Conservation (phyloP, 1,140 invertebrate species). For the Philaenus spumarius region DNA sequence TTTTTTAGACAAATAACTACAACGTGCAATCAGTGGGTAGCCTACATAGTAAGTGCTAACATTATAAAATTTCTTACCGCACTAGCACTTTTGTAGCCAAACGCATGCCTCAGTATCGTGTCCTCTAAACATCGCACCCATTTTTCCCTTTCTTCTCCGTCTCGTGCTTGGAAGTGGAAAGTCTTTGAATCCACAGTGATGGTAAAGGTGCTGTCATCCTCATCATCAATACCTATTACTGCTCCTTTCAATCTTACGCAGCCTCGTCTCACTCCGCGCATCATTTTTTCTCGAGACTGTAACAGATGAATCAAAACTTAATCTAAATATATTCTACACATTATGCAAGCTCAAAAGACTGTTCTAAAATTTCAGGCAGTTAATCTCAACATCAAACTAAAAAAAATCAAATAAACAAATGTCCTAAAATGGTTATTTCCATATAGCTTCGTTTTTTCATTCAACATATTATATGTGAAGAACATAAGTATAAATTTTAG, state of each 20-base stretch:
- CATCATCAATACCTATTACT: slow-evolving; percentile 97
- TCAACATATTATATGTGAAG: too few species aligned
- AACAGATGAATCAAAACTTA: slow-evolving; percentile 39
- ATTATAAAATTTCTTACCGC: too few species aligned
- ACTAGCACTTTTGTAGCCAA: slow-evolving; percentile 38
- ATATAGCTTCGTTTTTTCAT: too few species aligned
- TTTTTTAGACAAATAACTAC: too few species aligned
- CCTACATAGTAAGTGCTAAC: too few species aligned
- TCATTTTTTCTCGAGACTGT: slow-evolving; percentile 98
- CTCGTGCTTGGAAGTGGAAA: slow-evolving; percentile 95
- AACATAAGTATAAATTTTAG: too few species aligned
- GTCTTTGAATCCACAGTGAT: slow-evolving; percentile 98
- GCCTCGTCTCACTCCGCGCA: slow-evolving; percentile 87
- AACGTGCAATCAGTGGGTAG: too few species aligned
- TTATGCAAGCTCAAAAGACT: too few species aligned
- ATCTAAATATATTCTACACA: not conserved
- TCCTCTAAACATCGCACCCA: slow-evolving; percentile 95
- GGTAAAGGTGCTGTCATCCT: slow-evolving; percentile 98
- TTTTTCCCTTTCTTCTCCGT: slow-evolving; percentile 86
- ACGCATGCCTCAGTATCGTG: slow-evolving; percentile 78
- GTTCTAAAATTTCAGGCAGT: too few species aligned
- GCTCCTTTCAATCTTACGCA: slow-evolving; percentile 92
- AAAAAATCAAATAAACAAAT: too few species aligned
- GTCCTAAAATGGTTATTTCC: too few species aligned
- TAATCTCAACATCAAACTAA: too few species aligned